Percentiles rank a stretch among this genome's conserved stretches.
Evolutionary conservation across 30 jellyfish, hydroid and myxozoan genomes (phyloP).

Genomic region (Morbakka virulenta): DNA sequence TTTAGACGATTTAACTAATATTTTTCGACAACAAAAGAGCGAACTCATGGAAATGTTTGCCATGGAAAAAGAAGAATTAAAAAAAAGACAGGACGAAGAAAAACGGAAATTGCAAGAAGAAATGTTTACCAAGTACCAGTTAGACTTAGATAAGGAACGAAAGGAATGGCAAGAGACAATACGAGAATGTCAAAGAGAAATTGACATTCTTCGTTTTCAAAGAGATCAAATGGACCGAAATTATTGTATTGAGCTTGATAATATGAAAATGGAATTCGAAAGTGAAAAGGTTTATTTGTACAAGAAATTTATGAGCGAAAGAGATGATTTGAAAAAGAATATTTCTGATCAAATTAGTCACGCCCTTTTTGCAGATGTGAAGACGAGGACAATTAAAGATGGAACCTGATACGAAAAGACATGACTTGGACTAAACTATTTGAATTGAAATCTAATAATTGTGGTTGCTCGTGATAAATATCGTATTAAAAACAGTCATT

Average conservation of each 20-base stretch:
- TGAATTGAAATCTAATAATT: too few species aligned
- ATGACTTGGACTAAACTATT: too few species aligned
- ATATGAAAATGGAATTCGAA: slow-evolving; percentile 76
- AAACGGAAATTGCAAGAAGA: slow-evolving; percentile 56
- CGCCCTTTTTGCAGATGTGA: neutral
- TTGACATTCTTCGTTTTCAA: slow-evolving; percentile 72
- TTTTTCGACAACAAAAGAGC: slow-evolving; percentile 76
- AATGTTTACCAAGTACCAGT: slow-evolving; percentile 48
- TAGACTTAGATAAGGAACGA: slow-evolving; percentile 15
- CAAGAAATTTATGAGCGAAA: slow-evolving; percentile 44
- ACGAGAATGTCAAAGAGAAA: slow-evolving; percentile 78
- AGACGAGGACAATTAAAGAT: too few species aligned
- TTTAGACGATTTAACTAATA: slow-evolving; percentile 34
- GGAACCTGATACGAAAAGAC: too few species aligned
- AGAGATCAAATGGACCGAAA: slow-evolving; percentile 89
- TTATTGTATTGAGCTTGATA: slow-evolving; percentile 79
- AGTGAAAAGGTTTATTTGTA: slow-evolving; percentile 56
- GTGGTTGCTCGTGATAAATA: too few species aligned
- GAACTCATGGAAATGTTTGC: slow-evolving; percentile 72
- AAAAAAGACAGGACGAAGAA: slow-evolving; percentile 43
- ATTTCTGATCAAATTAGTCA: slow-evolving; percentile 43
- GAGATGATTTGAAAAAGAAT: slow-evolving; percentile 26
- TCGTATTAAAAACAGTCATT: too few species aligned
- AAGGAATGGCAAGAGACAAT: slow-evolving; percentile 91
- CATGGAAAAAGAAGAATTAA: slow-evolving; percentile 70